Evolutionary conservation across 2,797 vertebrate genomes (phyloP).

Genomic region (Nyctalus aviator): DNA sequence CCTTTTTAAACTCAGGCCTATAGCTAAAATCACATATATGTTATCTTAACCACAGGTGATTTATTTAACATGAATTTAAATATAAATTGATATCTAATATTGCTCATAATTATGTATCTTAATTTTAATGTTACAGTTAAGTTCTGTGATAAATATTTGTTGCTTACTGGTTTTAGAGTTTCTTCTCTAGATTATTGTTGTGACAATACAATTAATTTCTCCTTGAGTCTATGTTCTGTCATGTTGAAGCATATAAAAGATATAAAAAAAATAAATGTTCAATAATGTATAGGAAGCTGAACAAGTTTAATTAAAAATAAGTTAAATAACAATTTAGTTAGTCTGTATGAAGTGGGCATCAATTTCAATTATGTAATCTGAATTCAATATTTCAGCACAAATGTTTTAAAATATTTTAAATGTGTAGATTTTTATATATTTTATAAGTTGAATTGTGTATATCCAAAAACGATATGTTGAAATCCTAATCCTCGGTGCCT

Average conservation of each 20-base stretch:
- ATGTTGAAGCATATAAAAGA: not conserved
- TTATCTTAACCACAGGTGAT: not conserved
- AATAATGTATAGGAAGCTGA: not conserved
- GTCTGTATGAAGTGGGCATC: not conserved
- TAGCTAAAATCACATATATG: not conserved
- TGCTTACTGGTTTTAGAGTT: not conserved
- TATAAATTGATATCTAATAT: constrained; percentile 11
- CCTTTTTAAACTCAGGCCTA: not conserved
- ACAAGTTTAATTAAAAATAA: constrained; percentile 26
- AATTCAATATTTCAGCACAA: constrained; percentile 13
- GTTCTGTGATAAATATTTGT: not conserved
- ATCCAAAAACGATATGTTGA: not conserved
- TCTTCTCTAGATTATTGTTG: not conserved
- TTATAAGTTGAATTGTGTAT: not conserved
- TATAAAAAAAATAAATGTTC: not conserved
- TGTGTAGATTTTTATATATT: not conserved
- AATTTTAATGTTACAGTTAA: not conserved
- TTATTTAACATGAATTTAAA: not conserved
- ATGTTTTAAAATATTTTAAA: constrained; percentile 6
- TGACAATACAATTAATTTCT: not conserved
- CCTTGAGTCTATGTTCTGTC: not conserved
- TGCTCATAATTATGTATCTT: not conserved
- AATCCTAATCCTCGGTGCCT: not conserved
- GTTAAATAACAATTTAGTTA: not conserved
- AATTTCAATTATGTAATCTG: not conserved